Evolutionary conservation across 1,140 invertebrate species (phyloP).

Genomic region (Drosophila miranda): DNA sequence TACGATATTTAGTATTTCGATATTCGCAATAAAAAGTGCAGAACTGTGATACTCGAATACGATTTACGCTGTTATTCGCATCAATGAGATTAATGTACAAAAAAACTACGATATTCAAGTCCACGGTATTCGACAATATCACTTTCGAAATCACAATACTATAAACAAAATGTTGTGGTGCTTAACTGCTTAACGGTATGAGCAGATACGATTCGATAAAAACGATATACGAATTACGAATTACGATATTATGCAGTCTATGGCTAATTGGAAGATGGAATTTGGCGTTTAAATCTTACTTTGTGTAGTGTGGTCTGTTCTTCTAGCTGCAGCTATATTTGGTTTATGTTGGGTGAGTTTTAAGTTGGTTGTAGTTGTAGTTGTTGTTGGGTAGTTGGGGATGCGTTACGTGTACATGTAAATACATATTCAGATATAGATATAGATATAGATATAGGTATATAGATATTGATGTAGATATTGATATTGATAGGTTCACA

Average conservation of each 20-base stretch:
- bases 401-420: constrained; percentile 78
- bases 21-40: neutral
- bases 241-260: constrained; percentile 47
- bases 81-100: too few relatives aligned
- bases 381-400: constrained; percentile 58
- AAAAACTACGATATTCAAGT: constrained; percentile 13
- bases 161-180: too few relatives aligned
- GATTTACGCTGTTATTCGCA: too few relatives aligned
- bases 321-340: constrained; percentile 82
- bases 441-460: constrained; percentile 49
- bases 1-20: neutral
- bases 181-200: too few relatives aligned
- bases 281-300: constrained; percentile 70
- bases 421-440: constrained; percentile 76
- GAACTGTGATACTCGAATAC: neutral
- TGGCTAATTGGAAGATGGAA: constrained; percentile 47
- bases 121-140: too few relatives aligned
- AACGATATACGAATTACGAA: constrained; percentile 7
- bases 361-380: constrained; percentile 59
- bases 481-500: constrained; percentile 11
- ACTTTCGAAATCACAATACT: too few relatives aligned
- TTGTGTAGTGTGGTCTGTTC: constrained; percentile 82
- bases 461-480: constrained; percentile 45
- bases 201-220: too few relatives aligned
- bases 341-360: constrained; percentile 60